Base-by-base conservation (phyloP, 2,888 invertebrate genomes). In the Pyrocoelia pectoralis region DNA sequence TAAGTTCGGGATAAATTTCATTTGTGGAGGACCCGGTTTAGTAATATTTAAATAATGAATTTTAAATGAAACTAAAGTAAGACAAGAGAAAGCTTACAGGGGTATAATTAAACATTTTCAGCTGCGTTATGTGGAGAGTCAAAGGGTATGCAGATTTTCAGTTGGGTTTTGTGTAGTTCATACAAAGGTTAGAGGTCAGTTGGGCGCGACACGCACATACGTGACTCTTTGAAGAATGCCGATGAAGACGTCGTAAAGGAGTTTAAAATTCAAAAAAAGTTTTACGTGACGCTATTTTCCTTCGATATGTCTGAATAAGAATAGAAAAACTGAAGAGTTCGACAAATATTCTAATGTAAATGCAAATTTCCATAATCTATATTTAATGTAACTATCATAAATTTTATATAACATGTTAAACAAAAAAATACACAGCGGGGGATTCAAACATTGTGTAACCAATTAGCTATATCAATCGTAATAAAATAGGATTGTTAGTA, bases 201-300 rank as follows among this genome's bases (percentile, higher is more conserved):
- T 76, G 76, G 77, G 77, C 74, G 76, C 76, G 74, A 78, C 78
- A 76, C 77, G 77, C 77, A 76, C 74, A 72, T 75, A 78, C 77
- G 78, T 78, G 78, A 77, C 72, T 69, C 77, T 77, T 75, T 75
- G 75, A 74, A 69, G 71, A n/a, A 72, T 64, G 68, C 75, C 74
- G 74, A 72, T 17, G 64, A 51, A 46, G 46, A 40, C 59, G 49
- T 48, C 56, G 24, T 59, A 56, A 64, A 64, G 50, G 46, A 52
- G 55, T 18, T 50, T 40, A 49, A 41, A 55, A 55, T 14, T 51
- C 48, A 51, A 48, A 57, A n/a, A n/a, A 24, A 52, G 17, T 64
- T 54, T 56, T 65, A 65, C 65, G 65, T 61, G 65, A 18, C 38
- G 59, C n/a, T 59, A 59, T 64, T 64, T 57, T 61, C 54, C 18